Percentiles rank a stretch among this genome's conserved stretches.
Conservation (phyloP, 2,888 invertebrate genomes). For the Drosophila mimica region DNA sequence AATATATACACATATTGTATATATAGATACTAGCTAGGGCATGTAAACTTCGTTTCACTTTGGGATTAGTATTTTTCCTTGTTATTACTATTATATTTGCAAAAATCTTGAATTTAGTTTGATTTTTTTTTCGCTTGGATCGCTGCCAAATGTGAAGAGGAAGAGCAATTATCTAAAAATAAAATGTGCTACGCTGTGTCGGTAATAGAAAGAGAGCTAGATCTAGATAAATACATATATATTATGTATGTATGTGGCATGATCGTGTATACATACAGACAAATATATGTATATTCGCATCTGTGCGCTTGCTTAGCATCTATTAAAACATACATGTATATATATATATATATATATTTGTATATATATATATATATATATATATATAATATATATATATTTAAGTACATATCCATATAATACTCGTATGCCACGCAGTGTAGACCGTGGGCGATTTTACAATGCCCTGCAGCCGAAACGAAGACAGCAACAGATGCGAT, state of each 20-base stretch:
- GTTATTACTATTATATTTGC: constrained; percentile 50
- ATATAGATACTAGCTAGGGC: not conserved
- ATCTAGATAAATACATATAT: constrained; percentile 47
- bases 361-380: constrained; percentile 4
- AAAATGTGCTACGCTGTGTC: constrained; percentile 50
- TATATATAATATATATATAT: not conserved
- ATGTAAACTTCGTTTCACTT: constrained; percentile 36
- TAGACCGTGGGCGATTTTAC: constrained; percentile 54
- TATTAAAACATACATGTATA: constrained; percentile 11
- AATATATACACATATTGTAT: not conserved
- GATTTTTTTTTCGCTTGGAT: constrained; percentile 46
- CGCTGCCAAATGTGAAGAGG: constrained; percentile 64
- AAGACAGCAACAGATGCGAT: constrained; percentile 36
- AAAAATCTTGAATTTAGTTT: constrained; percentile 43
- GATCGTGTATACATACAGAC: not conserved
- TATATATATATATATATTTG: not conserved
- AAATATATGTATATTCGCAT: not conserved
- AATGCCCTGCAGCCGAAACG: constrained; percentile 50
- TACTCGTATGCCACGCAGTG: constrained; percentile 20
- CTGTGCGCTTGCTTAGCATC: constrained; percentile 19
- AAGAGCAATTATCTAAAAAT: constrained; percentile 68
- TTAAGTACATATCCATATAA: not conserved
- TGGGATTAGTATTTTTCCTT: constrained; percentile 38
- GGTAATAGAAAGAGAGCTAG: constrained; percentile 53
- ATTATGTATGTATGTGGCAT: constrained; percentile 7